These are phyloP conservation scores for Lepus oiostolus DNA, from an alignment of 2,797 vertebrate genomes.

Conservation along the genomic window DNA sequence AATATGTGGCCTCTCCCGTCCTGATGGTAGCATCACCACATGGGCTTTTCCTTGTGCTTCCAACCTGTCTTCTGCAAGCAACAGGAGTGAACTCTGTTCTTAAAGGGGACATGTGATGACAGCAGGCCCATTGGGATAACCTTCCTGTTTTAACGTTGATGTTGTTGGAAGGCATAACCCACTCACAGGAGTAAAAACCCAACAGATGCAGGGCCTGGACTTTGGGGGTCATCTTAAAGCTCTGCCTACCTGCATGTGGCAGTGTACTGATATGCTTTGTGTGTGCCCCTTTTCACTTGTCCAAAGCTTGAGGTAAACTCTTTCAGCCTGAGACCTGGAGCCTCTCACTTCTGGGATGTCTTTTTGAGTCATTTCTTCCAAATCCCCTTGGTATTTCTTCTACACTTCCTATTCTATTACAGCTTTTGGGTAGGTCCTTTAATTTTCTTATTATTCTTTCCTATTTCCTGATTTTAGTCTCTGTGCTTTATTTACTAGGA, in stretches of 20 bases:
- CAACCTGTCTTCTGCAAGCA: not conserved
- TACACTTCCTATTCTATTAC: not conserved
- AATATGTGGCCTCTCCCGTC: not conserved
- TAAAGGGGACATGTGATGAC: not conserved
- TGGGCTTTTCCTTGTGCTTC: not conserved
- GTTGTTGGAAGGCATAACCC: not conserved
- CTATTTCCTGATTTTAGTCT: not conserved
- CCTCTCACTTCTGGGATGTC: not conserved
- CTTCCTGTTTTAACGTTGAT: not conserved
- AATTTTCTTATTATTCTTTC: not conserved
- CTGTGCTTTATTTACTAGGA: not conserved
- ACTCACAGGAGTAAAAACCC: not conserved
- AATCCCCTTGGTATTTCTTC: not conserved
- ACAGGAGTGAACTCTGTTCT: not conserved
- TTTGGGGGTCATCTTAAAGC: not conserved
- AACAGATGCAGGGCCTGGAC: too few relatives aligned
- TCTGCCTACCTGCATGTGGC: not conserved
- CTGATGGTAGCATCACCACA: not conserved
- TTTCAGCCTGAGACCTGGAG: not conserved
- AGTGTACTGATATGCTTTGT: not conserved
- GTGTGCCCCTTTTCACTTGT: rapidly evolving
- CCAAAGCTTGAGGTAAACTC: not conserved
- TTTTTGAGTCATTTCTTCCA: not conserved
- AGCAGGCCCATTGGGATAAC: not conserved
- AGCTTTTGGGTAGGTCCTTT: not conserved